phyloP scores from a whole-genome alignment of 2,888 invertebrate species.

The Nomada fucata region DNA sequence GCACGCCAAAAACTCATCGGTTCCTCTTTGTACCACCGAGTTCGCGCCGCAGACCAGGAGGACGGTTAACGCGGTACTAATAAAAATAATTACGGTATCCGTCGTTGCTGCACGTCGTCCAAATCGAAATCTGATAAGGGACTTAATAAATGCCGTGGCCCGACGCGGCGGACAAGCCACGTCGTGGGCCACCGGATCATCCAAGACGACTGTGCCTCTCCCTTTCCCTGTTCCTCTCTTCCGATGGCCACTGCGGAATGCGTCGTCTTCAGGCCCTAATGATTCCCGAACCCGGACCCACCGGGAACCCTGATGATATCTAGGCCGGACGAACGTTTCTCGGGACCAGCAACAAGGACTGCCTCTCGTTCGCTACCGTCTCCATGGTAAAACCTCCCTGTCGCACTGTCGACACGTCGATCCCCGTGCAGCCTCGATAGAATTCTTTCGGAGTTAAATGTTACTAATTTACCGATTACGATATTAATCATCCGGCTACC shows the following conservation, averaged over 20 bases:
- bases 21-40: conserved; percentile 50
- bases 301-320: conserved; percentile 74
- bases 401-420: conserved; percentile 45
- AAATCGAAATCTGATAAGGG: conserved; percentile 75
- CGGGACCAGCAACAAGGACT: conserved; percentile 41
- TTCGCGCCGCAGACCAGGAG: conserved; percentile 36
- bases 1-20: conserved; percentile 62
- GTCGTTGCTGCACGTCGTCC: conserved; percentile 63
- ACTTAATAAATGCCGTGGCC: conserved; percentile 68
- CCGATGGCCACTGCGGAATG: conserved; percentile 66
- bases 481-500: conserved; percentile 58
- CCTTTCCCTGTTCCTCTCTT: conserved; percentile 1
- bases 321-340: conserved; percentile 67
- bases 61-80: conserved; percentile 62
- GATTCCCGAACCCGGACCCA: conserved; percentile 74
- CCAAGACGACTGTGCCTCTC: conserved; percentile 53
- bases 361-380: conserved; percentile 57
- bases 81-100: conserved; percentile 77
- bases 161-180: conserved; percentile 53
- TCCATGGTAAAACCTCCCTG: conserved; percentile 34
- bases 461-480: conserved; percentile 68
- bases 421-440: conserved; percentile 26
- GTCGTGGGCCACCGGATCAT: conserved; percentile 65
- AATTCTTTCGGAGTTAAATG: conserved; percentile 59
- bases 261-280: conserved; percentile 71